Evolutionary conservation across 2,113 vertebrate species (phyloP).

Genomic region (Nothobranchius kuhntae): DNA sequence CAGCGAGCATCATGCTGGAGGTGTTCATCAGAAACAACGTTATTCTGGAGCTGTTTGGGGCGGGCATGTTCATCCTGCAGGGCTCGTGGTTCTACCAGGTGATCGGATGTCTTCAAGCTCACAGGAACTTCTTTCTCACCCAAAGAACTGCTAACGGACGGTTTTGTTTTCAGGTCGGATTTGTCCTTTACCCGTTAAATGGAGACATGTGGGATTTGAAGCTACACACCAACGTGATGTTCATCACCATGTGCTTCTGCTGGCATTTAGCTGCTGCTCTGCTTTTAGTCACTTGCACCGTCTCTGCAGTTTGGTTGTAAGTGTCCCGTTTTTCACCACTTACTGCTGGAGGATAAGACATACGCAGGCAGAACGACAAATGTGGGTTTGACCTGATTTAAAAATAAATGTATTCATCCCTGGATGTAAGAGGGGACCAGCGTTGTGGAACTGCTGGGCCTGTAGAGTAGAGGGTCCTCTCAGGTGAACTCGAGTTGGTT

Average conservation of each 20-base stretch:
- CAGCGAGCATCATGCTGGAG: slow-evolving; percentile 79
- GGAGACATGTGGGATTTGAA: slow-evolving; percentile 81
- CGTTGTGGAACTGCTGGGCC: no score
- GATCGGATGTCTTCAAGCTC: background rate
- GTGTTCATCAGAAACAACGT: slow-evolving; percentile 83
- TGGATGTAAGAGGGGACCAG: background rate
- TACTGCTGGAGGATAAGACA: no score
- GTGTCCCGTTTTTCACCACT: slow-evolving; percentile 23
- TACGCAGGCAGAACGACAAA: no score
- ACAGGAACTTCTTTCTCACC: no score
- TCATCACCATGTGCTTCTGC: slow-evolving; percentile 96
- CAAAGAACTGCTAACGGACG: no score
- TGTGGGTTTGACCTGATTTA: no score
- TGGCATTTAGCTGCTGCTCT: slow-evolving; percentile 87
- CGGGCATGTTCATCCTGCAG: slow-evolving; percentile 85
- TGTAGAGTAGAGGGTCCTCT: no score
- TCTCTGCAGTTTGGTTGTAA: slow-evolving; percentile 81
- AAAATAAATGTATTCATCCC: background rate
- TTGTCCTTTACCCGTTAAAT: slow-evolving; percentile 87
- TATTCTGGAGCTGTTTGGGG: slow-evolving; percentile 85
- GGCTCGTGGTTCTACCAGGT: slow-evolving; percentile 99
- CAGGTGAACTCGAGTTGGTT: no score
- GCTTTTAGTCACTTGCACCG: slow-evolving; percentile 72
- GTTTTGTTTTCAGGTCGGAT: slow-evolving; percentile 83
- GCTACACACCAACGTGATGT: slow-evolving; percentile 87